Percentiles rank a stretch among this genome's conserved stretches.
phyloP scores from a whole-genome alignment of 2,113 vertebrate genomes.

The Hippocampus abdominalis region DNA sequence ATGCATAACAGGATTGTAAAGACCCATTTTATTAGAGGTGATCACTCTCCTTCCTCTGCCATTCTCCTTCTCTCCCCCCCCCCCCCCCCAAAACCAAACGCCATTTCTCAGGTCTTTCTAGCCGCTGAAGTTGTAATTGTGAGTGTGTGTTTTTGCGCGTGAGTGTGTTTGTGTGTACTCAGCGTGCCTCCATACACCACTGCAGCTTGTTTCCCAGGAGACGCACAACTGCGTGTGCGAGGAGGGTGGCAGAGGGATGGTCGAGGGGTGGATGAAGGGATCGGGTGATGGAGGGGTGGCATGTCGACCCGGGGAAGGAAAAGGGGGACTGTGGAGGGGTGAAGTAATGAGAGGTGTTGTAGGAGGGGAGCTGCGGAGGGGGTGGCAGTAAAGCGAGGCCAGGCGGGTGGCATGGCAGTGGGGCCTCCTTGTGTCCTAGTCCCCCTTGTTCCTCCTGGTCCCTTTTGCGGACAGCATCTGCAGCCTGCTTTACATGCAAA shows the following conservation, averaged over 20 bases:
- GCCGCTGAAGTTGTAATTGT: slow-evolving; percentile 43
- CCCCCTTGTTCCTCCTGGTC: slow-evolving; percentile 63
- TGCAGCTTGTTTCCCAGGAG: slow-evolving; percentile 63
- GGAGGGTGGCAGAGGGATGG: slow-evolving; percentile 68
- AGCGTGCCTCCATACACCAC: slow-evolving; percentile 56
- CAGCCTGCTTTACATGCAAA: slow-evolving; percentile 74
- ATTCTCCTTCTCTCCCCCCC: slow-evolving; percentile 13
- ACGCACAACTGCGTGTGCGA: slow-evolving; percentile 67
- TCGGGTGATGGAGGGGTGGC: slow-evolving; percentile 53
- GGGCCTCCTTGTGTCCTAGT: slow-evolving; percentile 70
- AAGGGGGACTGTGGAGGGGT: slow-evolving; percentile 28
- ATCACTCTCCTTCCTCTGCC: slow-evolving; percentile 49
- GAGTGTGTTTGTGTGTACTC: slow-evolving; percentile 32
- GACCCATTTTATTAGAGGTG: slow-evolving; percentile 60
- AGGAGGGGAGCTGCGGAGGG: slow-evolving; percentile 46
- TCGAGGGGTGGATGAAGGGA: slow-evolving; percentile 30
- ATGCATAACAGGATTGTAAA: slow-evolving; percentile 59
- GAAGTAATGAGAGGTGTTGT: slow-evolving; percentile 64
- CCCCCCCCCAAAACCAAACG: slow-evolving; percentile 33
- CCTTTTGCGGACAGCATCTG: slow-evolving; percentile 72
- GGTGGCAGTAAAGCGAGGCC: slow-evolving; percentile 58
- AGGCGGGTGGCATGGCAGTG: slow-evolving; percentile 68
- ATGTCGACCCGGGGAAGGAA: slow-evolving; percentile 45
- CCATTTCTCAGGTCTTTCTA: slow-evolving; percentile 58
- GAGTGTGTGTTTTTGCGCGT: slow-evolving; percentile 33